Conservation (phyloP, 2,113 vertebrate genomes). For the Forbesichthys agassizii region DNA sequence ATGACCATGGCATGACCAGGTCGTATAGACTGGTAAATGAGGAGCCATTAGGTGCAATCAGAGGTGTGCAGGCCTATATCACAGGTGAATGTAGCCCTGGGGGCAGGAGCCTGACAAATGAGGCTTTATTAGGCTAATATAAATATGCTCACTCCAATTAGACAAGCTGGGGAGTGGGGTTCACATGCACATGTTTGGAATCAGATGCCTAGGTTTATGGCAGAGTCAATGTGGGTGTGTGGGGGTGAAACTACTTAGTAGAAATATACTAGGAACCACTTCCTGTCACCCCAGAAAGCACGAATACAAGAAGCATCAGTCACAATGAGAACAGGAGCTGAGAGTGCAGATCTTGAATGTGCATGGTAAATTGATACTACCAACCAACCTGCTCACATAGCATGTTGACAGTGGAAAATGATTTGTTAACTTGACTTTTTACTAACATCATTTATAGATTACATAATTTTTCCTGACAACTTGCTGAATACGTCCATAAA, state of each 20-base stretch:
- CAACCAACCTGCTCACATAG: no score
- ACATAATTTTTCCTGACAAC: no score
- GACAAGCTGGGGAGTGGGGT: not conserved
- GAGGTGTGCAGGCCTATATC: not conserved
- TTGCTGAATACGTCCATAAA: no score
- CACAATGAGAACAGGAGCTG: no score
- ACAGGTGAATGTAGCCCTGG: not conserved
- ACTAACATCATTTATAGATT: no score
- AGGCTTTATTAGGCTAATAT: constrained; percentile 5
- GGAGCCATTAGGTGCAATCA: constrained; percentile 11
- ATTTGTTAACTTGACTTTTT: no score
- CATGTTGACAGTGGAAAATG: no score
- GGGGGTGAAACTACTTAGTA: constrained; percentile 12
- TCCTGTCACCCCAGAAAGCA: no score
- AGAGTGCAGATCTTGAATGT: no score
- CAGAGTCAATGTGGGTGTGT: not conserved
- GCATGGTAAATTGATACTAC: no score
- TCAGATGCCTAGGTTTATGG: constrained; percentile 7
- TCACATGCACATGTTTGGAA: not conserved
- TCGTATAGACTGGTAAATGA: not conserved
- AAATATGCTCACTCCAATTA: constrained; percentile 9
- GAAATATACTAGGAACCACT: not conserved
- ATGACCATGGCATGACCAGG: not conserved
- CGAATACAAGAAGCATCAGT: no score
- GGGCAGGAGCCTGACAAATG: constrained; percentile 26